Base-by-base conservation (phyloP, 2,888 invertebrate genomes). In the Chironomus riparius region DNA sequence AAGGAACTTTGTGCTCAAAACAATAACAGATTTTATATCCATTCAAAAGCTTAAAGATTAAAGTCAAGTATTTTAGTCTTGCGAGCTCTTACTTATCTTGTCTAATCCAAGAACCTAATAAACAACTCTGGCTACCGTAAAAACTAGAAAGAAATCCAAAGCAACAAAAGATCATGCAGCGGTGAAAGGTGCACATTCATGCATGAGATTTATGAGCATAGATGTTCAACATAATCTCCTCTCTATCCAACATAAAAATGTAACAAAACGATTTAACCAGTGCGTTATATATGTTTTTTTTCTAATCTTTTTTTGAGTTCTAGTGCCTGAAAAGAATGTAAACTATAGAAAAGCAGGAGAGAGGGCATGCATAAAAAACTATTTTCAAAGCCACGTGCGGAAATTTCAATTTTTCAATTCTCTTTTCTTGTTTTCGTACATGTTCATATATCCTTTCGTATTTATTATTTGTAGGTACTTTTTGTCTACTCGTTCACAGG, bases 331-430 rank as follows among this genome's bases (percentile, higher is more conserved):
- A 28, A 5, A 28, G 38, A 38, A 38, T 38, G 38, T 38, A 69
- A 69, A 69, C 3, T 38, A 1, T 24, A 24, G 38, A 62, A 24
- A 18, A 28, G 68, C 18, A 56, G 71, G n/a, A 47, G 28, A 28
- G 28, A 28, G 38, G 10, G 38, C 10, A 38, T 38, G 50, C 70
- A 70, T 50, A 72, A 72, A 72, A 68, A 24, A n/a, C 56, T 22
- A 21, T 12, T 15, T 72, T 72, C 50, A 15, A 62, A 73, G 73
- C 73, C 73, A 73, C 73, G 73, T 73, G 73, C 73, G 73, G 73
- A 73, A 73, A 73, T 72, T 62, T 56, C 22, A 56, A 71, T 56
- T 18, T 48, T 15, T 24, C 71, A 71, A 24, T 24, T 38, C 38
- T 38, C 38, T 38, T 38, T 70, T 38, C 28, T 28, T 28, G 28